Evolutionary conservation across 1,140 invertebrate species (phyloP), one percentile per base, ranked within the genome.

Genomic region (Tyrophagus putrescentiae): DNA sequence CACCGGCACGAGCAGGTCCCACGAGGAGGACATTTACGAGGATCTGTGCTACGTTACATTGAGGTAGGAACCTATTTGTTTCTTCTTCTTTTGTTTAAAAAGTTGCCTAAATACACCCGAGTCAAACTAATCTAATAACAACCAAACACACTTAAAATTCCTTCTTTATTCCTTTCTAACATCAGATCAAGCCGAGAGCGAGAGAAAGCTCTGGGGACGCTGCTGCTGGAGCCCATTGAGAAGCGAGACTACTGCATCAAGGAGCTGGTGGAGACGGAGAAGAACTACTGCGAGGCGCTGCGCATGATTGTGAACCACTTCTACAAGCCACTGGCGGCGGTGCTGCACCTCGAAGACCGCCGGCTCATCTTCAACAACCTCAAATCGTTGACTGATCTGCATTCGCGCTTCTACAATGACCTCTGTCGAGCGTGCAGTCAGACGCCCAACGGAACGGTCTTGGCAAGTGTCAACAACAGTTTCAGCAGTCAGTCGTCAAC

Each of bases 241-340:
- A 95, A 95, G 73, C 76, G 91, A 60, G 92, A 97, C 73, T 92
- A 92, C 70, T 92, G 94, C 52, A 85, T 98, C 62, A 83, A 89
- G 67, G 94, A 98, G 73, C 75, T 98, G 4, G 79, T 96, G 13
- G 91, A 96, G 72, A 98, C 94, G 0, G 94, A 98, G 73, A 85
- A 83, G 62, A 97, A 97, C 74, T 98, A 97, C 71, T 82, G 95
- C 21, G 87, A 94, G 66, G 93, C 94, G 34, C 76, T 98, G 18
- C 80, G 80, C 66, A 93, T 89, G 75, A 79, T 98, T 39, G 81
- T 85, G 57, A 79, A 79, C 70, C 68, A 72, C 64, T 76, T 75
- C 60, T 71, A 72, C 57, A 68, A 60, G 28, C 66, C 66, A 41
- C 72, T 96, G n/a, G 78, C 79, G 58, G 74, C 76, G 41, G 70